Percentiles rank a stretch among this genome's conserved stretches.
These are phyloP conservation scores for Tetramorium parvispinum DNA, from an alignment of 1,140 invertebrate genomes.

Conservation along the genomic window DNA sequence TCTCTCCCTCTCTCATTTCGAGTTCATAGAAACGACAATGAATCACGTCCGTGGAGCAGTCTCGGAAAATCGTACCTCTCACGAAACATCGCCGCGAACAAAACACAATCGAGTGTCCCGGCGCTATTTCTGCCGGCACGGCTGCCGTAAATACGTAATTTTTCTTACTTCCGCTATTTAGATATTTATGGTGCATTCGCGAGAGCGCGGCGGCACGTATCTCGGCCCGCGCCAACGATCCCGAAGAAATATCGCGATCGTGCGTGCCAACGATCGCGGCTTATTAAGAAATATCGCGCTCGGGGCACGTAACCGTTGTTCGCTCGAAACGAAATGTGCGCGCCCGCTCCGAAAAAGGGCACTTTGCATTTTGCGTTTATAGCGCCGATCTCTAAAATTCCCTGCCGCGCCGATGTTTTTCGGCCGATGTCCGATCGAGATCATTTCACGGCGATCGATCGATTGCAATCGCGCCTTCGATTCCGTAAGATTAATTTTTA, in stretches of 20 bases:
- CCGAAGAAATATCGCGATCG: constrained; percentile 58
- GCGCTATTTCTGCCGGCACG: constrained; percentile 48
- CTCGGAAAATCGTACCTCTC: constrained; percentile 52
- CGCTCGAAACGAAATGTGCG: not conserved
- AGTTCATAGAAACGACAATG: constrained; percentile 32
- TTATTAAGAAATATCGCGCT: constrained; percentile 63
- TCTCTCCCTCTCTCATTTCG: not conserved
- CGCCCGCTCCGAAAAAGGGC: not conserved
- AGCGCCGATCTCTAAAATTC: not conserved
- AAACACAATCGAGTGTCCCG: constrained; percentile 37
- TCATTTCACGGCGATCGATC: not conserved
- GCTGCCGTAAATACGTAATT: constrained; percentile 56
- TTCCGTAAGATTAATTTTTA: constrained; percentile 8
- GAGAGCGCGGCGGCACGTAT: constrained; percentile 48
- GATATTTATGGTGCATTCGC: constrained; percentile 55
- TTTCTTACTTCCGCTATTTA: constrained; percentile 61
- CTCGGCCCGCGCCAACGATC: constrained; percentile 49
- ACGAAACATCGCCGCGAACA: constrained; percentile 54
- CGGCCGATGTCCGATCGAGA: not conserved
- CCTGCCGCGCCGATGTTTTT: not conserved
- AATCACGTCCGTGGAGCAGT: constrained; percentile 35
- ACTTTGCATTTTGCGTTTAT: not conserved
- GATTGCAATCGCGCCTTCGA: not conserved
- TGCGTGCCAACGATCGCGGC: constrained; percentile 59
- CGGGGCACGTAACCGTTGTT: constrained; percentile 37